Evolutionary conservation across 2,888 invertebrate species (phyloP), one percentile per base, ranked within the genome.

Genomic region (Serripes groenlandicus): DNA sequence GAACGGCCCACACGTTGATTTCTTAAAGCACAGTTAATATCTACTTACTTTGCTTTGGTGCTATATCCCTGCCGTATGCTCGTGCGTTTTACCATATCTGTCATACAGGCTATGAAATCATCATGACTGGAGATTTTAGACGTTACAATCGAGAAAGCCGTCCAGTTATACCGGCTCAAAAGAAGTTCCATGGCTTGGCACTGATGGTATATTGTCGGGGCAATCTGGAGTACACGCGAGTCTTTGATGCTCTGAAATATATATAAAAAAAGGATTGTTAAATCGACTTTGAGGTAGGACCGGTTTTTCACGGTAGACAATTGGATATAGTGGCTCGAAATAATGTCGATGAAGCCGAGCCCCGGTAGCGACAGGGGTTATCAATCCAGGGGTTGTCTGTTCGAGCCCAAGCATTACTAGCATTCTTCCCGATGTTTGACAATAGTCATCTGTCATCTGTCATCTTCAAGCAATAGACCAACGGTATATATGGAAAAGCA

Each of bases 151-250:
- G 98, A 97, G 95, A 98, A 98, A 94, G 98, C 97, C 94, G 98
- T 98, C 98, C 98, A 98, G 95, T 98, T 98, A 96, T 99, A 99
- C 90, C 99, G 96, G 95, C 97, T 97, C 93, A 99, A 95, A 92
- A 99, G 97, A 93, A 98, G 97, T 91, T 99, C 95, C 98, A 99
- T 99, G 75, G 99, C 99, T 73, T 97, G 97, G 56, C 98, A 98
- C 95, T 98, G 99, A 94, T 99, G 99, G 95, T 98, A 98, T 91
- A 99, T 96, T 75, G 98, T 98, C 85, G 99, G 99, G 76, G 99
- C 99, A 94, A 99, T 96, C 95, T 99, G 99, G 88, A 98, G 96
- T 91, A 98, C 96, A 81, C 97, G 97, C 71, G 97, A 97, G 95
- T 98, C 97, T 34, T 98, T 87, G 15, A 91, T 87, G 56, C 92